phyloP scores from a whole-genome alignment of 2,888 invertebrate species.

The Nephrotoma flavescens region DNA sequence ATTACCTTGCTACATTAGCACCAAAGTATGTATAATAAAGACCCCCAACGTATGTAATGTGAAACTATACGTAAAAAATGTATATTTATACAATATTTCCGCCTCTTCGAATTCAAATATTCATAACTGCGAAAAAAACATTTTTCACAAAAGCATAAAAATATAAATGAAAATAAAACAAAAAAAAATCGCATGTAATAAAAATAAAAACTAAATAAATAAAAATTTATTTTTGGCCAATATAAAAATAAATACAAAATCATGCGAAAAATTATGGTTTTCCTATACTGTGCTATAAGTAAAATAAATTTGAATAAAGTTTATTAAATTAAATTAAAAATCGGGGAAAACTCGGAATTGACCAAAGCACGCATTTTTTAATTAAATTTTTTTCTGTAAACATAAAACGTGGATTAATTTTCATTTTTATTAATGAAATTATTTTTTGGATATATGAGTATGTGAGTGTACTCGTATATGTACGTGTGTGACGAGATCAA shows the following conservation, averaged over 20 bases:
- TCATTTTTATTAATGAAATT: not conserved
- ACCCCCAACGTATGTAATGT: too few species aligned
- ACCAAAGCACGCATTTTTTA: not conserved
- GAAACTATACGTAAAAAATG: too few species aligned
- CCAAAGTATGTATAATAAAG: too few species aligned
- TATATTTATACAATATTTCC: not conserved
- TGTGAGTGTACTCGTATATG: too few species aligned
- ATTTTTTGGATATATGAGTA: not conserved
- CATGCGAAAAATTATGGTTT: not conserved
- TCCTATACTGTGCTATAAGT: not conserved
- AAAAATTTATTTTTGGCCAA: not conserved
- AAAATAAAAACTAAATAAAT: not conserved
- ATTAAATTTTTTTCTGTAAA: not conserved
- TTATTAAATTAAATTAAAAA: not conserved
- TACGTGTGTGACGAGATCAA: too few species aligned
- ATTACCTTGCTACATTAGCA: too few species aligned
- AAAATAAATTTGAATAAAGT: not conserved
- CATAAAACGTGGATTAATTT: not conserved
- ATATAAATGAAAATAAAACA: not conserved
- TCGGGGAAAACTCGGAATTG: not conserved
- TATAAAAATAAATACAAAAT: too few species aligned
- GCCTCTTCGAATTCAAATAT: not conserved
- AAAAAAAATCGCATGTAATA: not conserved
- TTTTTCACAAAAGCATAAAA: not conserved
- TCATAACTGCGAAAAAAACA: not conserved